Conservation (phyloP, 2,113 vertebrate species). For the Vidua macroura region DNA sequence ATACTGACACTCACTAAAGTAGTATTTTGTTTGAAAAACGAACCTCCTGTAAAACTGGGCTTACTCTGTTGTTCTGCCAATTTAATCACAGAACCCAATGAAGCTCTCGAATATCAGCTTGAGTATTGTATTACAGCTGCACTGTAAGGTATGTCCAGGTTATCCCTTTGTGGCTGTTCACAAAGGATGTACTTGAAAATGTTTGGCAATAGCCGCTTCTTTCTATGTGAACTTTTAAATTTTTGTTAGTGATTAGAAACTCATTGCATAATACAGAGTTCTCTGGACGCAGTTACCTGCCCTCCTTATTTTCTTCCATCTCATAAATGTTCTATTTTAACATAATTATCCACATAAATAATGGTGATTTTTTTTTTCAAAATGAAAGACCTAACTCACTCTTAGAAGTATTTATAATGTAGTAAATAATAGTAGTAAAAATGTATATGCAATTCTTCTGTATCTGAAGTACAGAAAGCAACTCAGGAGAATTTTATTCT, state of each 20-base stretch:
- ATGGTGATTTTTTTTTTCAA: not conserved
- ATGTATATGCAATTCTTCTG: not conserved
- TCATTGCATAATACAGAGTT: not conserved
- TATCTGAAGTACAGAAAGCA: not conserved
- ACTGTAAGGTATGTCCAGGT: not conserved
- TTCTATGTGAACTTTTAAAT: not conserved
- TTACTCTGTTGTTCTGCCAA: not conserved
- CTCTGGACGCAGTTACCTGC: not conserved
- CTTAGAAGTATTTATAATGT: not conserved
- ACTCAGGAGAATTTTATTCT: not conserved
- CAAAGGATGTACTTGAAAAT: not conserved
- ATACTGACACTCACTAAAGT: not conserved
- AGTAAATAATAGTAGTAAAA: not conserved
- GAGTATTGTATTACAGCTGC: not conserved
- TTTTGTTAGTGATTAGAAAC: not conserved
- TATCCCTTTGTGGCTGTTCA: not conserved
- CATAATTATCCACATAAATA: not conserved
- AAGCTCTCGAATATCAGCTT: not conserved
- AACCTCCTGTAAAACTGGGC: not conserved
- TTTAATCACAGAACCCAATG: not conserved
- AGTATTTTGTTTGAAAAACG: not conserved
- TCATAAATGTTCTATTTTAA: not conserved
- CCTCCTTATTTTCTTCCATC: not conserved
- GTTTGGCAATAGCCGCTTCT: not conserved
- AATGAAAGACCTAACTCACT: not conserved